Base-by-base conservation (phyloP, 1,140 invertebrate species). In the Vollenhovia emeryi region DNA sequence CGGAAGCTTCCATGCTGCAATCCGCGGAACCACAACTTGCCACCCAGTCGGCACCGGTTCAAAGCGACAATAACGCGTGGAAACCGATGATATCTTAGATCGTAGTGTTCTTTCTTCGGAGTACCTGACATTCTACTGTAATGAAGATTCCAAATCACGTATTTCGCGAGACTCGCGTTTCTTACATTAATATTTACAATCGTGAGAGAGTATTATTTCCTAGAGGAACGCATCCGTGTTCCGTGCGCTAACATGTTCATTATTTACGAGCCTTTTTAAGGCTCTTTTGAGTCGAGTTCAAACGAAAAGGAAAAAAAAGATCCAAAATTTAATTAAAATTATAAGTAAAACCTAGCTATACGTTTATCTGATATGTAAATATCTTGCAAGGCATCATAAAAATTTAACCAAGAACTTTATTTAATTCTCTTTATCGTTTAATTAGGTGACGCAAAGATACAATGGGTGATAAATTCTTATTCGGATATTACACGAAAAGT, bases 1-100 rank as follows among this genome's bases (percentile, higher is more conserved):
- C 94, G n/a, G 93, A 95, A 75, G 93, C 94, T 24, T 91, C 94
- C 30, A 94, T 94, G 94, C 78, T 95, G 9, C 93, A 95, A 68
- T 89, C 92, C 15, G 5, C 91, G 6, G 90, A 93, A 7, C 78
- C 89, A 18, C 69, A 69, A 30, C 27, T 71, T 9, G 68, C 84
- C 2, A 33, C 68, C 7, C 73, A 91, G 27, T 11, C 84, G 1
- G 43, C 76, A 3, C 15, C 85, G 11, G 83, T 59, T 18, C 88
- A 87, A 59, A 85, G 45, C 1, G 86, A 91, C 80, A 80, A 84
- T 4, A 89, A 93, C 78, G 93, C 94, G 2, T 95, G 94, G 94
- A 94, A 95, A 83, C 94, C 94, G 11, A 92, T 95, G 89, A 91
- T 94, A 52, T 91, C 93, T 18, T 95, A 92, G 85, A 74, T 62